Evolutionary conservation across 64 coral and sea anemone species (phyloP), one percentile per base, ranked within the genome.

Genomic region (Hydrozoanthus tunicans): DNA sequence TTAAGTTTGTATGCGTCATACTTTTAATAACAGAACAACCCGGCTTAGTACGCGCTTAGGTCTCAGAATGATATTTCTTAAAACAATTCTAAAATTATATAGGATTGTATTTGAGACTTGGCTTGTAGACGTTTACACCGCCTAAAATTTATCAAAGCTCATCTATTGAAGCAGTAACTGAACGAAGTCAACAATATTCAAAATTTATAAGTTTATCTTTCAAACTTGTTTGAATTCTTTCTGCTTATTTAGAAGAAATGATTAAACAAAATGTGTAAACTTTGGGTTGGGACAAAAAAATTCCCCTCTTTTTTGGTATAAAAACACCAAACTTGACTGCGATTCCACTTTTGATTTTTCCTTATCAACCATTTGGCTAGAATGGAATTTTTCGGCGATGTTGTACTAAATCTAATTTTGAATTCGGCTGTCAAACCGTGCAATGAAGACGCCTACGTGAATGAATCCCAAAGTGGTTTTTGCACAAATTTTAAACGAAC

Each of bases 191-290:
- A 96, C 90, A 96, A 51, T 90, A 96, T 81, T 88, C 77, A 92
- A 94, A 64, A 96, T 91, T 92, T 89, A 96, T 96, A 90, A 94
- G 95, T 96, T 96, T 96, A 96, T 96, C 91, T 96, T 96, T 83
- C 92, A 82, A 91, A 96, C 89, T 96, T 96, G 92, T 96, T 96
- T 96, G 95, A 96, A 78, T 92, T 96, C 90, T 81, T 92, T 91
- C 69, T 91, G 77, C 60, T 82, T 69, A 90, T 92, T 83, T 81
- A 94, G 77, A 68, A 75, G 91, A 82, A 89, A 85, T 83, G 82
- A 70, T 92, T 89, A 96, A 97, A 97, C 95, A 97, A 73, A 73
- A 83, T 91, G 53, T 75, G 73, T 85, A 78, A 94, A 70, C 88
- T 83, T 69, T 68, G 59, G 67, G 67, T 63, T 83, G 61, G 11